phyloP scores from a whole-genome alignment of 2,113 vertebrate species.

The Strix aluco region DNA sequence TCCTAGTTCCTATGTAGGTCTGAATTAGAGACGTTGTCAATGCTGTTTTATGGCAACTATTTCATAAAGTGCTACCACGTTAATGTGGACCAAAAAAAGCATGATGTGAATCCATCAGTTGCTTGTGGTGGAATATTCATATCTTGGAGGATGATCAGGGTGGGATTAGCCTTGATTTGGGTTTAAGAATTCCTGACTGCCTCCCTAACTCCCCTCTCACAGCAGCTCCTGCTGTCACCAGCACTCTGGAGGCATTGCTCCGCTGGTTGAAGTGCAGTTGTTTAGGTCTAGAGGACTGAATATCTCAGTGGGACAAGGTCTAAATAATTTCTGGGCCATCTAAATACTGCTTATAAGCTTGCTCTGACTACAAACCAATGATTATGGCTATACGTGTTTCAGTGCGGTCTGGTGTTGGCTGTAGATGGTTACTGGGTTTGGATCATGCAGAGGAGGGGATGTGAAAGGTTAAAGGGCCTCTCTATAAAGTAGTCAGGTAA shows the following conservation, averaged over 20 bases:
- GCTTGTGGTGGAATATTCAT: not conserved
- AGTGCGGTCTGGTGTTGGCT: not conserved
- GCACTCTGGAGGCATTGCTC: not conserved
- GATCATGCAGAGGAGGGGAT: not conserved
- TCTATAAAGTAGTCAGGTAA: not conserved
- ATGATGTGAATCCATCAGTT: rapidly evolving
- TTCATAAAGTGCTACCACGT: not conserved
- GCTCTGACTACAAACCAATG: rapidly evolving
- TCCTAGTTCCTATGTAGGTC: not conserved
- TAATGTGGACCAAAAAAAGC: not conserved
- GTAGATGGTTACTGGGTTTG: not conserved
- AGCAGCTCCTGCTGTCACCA: rapidly evolving
- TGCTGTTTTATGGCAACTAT: not conserved
- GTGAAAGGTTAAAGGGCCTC: not conserved
- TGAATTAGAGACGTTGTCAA: not conserved
- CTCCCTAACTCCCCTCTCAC: not conserved
- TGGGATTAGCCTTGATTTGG: not conserved
- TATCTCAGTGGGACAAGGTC: not conserved
- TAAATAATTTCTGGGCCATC: not conserved
- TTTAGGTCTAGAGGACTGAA: not conserved
- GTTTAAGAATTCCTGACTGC: not conserved
- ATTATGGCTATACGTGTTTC: rapidly evolving
- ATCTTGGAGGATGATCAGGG: not conserved
- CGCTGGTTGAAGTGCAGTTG: not conserved
- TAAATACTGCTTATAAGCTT: not conserved